phyloP scores from a whole-genome alignment of 2,797 vertebrate species.

The Scolopax rusticola region DNA sequence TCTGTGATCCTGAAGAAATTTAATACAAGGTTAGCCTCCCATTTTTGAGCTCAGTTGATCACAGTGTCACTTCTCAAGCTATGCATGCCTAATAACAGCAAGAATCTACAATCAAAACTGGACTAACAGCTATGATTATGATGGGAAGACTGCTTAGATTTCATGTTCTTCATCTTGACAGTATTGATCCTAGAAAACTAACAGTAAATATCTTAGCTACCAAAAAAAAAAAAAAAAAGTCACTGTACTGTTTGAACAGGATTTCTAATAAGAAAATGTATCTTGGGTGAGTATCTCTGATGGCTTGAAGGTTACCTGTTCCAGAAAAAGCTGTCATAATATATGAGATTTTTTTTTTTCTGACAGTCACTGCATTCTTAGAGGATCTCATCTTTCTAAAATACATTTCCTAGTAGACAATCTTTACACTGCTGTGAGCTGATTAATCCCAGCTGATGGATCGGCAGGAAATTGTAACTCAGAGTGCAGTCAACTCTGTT shows the following conservation, averaged over 20 bases:
- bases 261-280: background rate
- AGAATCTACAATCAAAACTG: background rate
- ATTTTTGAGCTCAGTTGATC: background rate
- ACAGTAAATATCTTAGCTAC: background rate
- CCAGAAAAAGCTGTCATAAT: background rate
- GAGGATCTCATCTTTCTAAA: background rate
- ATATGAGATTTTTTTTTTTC: background rate
- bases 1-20: background rate
- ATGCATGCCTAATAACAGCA: background rate
- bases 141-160: background rate
- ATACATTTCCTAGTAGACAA: background rate
- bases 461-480: background rate
- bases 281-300: background rate
- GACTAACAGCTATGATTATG: background rate
- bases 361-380: background rate
- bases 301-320: background rate
- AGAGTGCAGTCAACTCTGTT: background rate
- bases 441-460: constrained; percentile 1
- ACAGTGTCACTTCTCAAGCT: background rate
- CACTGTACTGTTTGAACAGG: rapidly evolving
- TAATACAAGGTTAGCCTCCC: background rate
- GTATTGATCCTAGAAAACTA: background rate
- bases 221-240: no score
- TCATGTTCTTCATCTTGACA: background rate
- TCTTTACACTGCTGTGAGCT: background rate